Base-by-base conservation (phyloP, 1,140 invertebrate genomes). In the Drosophila nannoptera region DNA sequence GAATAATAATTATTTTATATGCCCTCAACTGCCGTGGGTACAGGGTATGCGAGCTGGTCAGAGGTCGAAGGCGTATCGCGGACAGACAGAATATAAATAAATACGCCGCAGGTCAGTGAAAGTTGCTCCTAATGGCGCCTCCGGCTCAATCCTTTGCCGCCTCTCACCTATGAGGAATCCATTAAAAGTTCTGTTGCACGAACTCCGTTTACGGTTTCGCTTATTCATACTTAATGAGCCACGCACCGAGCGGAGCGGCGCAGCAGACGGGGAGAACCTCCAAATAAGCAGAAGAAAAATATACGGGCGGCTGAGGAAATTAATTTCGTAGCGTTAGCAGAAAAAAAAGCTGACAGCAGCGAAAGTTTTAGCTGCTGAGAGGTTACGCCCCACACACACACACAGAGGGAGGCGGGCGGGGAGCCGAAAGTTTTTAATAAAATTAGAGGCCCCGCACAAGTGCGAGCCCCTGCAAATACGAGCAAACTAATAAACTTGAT, bases 181-280 rank as follows among this genome's bases (percentile, higher is more conserved):
- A 73, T 73, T 73, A 73, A 73, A 73, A 73, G 7, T 73, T 73
- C 9, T 38, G 53, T 43, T 8, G 53, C 70, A 73, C 70, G 66
- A 64, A 59, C 46, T 62, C 52, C 61, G 62, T 43, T 69, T 64
- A 38, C 32, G 59, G 46, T 32, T 69, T 69, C 50, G 53, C 42
- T 69, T 63, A 63, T 69, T 58, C 56, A 42, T 46, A 73, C 46
- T 56, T 73, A 69, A 73, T 73, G 70, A 64, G 70, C 59, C 66
- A 73, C 66, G 59, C 45, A 64, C 53, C 29, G 7, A 35, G 40
- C 31, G 59, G 64, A 66, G 58, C 52, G 42, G 50, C 49, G 60
- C 49, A 48, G 49, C 32, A 31, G 55, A 48, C 40, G 9, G 43
- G 22, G 62, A n/a, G 31, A 29, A 8, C 46, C 12, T 8, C 6